These are phyloP conservation scores for Augochlora pura DNA, from an alignment of 1,140 invertebrate species.

Conservation along the genomic window DNA sequence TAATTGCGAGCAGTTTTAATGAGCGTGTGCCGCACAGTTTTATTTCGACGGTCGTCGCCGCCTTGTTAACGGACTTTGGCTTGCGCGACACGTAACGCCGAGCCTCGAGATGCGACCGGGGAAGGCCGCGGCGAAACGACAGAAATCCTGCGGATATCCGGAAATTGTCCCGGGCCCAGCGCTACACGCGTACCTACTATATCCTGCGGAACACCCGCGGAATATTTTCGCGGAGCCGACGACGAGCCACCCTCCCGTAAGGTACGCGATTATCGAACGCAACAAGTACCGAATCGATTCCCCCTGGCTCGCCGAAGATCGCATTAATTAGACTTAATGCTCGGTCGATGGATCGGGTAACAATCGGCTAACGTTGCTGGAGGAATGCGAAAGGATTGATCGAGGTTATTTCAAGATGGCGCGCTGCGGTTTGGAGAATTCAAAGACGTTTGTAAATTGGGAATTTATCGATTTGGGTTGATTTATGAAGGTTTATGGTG, in stretches of 20 bases:
- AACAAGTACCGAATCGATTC: background rate
- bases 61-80: constrained; percentile 56
- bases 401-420: too few relatives aligned
- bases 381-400: too few relatives aligned
- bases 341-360: too few relatives aligned
- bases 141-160: constrained; percentile 52
- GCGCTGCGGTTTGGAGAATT: too few relatives aligned
- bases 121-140: constrained; percentile 36
- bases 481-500: too few relatives aligned
- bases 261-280: background rate
- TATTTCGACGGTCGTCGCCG: constrained; percentile 27
- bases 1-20: constrained; percentile 52
- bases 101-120: background rate
- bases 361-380: too few relatives aligned
- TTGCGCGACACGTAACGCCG: constrained; percentile 51
- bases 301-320: too few relatives aligned
- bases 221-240: constrained; percentile 35
- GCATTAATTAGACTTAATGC: too few relatives aligned
- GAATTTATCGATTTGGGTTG: too few relatives aligned
- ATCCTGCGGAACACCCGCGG: constrained; percentile 44
- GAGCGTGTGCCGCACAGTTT: constrained; percentile 43
- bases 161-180: constrained; percentile 46
- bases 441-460: too few relatives aligned
- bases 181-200: constrained; percentile 3
- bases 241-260: too few relatives aligned